Percentiles rank a stretch among this genome's conserved stretches.
Evolutionary conservation across 2,797 vertebrate species (phyloP).

Genomic region (Cetoscarus ocellatus): DNA sequence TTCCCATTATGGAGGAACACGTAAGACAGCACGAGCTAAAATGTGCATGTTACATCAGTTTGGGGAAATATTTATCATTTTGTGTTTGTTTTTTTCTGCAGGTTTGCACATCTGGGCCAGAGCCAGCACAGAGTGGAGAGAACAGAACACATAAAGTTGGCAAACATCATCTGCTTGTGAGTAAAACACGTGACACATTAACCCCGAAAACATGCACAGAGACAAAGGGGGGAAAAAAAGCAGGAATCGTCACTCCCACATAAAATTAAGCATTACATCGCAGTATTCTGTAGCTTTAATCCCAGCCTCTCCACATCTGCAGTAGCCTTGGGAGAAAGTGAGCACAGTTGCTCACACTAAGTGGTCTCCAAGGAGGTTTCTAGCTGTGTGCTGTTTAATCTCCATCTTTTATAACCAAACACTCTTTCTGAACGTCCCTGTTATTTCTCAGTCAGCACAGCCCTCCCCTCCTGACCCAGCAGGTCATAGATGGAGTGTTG

Average conservation of each 20-base stretch:
- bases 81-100: slow-evolving; percentile 59
- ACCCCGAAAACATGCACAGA: neutral
- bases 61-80: slow-evolving; percentile 5
- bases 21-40: neutral
- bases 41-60: neutral
- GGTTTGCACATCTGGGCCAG: slow-evolving; percentile 93
- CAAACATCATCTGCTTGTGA: slow-evolving; percentile 91
- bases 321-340: slow-evolving; percentile 12
- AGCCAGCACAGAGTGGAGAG: slow-evolving; percentile 92
- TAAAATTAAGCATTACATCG: neutral
- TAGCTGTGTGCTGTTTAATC: slow-evolving; percentile 35
- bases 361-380: slow-evolving; percentile 42
- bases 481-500: neutral
- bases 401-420: slow-evolving; percentile 9
- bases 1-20: neutral
- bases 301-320: slow-evolving; percentile 9
- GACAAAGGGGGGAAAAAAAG: neutral
- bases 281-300: slow-evolving; percentile 17
- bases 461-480: slow-evolving; percentile 5
- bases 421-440: neutral
- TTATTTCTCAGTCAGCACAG: slow-evolving; percentile 15
- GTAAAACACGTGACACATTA: slow-evolving; percentile 73
- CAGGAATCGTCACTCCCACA: slow-evolving; percentile 26
- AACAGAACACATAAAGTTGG: slow-evolving; percentile 80
- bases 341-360: slow-evolving; percentile 23